phyloP scores from a whole-genome alignment of 2,797 vertebrate species.

The Chromis chromis region DNA sequence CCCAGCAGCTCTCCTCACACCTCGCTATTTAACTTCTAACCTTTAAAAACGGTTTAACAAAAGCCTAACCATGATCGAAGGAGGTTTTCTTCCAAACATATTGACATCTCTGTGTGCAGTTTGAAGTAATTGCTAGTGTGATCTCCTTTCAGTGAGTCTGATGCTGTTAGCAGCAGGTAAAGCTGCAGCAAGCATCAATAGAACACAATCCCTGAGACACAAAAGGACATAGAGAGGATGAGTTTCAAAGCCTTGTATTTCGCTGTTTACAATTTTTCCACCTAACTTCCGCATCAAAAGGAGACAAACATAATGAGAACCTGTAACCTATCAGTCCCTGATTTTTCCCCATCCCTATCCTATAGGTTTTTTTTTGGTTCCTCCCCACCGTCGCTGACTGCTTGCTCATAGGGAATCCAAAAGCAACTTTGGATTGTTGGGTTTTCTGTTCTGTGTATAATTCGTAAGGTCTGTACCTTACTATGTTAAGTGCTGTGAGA shows the following conservation, averaged over 20 bases:
- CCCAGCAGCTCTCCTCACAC: not conserved
- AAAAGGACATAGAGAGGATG: not conserved
- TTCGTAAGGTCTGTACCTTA: too few species aligned
- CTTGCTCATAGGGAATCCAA: too few species aligned
- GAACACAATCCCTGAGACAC: not conserved
- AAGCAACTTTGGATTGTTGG: too few species aligned
- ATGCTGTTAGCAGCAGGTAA: not conserved
- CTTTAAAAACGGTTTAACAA: not conserved
- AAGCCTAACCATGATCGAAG: not conserved
- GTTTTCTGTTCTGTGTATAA: too few species aligned
- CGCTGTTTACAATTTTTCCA: not conserved
- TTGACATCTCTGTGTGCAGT: not conserved
- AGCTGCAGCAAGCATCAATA: not conserved
- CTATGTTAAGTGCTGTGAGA: too few species aligned
- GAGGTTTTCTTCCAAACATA: too few species aligned
- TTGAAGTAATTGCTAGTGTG: not conserved
- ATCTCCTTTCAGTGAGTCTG: not conserved
- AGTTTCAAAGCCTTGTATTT: not conserved
- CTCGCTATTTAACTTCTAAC: too few species aligned
- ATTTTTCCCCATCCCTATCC: too few species aligned
- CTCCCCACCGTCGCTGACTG: too few species aligned
- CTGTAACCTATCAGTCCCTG: too few species aligned
- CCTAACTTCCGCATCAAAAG: not conserved
- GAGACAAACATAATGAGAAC: constrained; percentile 17
- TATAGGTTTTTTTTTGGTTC: too few species aligned